phyloP scores from a whole-genome alignment of 2,113 vertebrate genomes.

The Xerus inauris region DNA sequence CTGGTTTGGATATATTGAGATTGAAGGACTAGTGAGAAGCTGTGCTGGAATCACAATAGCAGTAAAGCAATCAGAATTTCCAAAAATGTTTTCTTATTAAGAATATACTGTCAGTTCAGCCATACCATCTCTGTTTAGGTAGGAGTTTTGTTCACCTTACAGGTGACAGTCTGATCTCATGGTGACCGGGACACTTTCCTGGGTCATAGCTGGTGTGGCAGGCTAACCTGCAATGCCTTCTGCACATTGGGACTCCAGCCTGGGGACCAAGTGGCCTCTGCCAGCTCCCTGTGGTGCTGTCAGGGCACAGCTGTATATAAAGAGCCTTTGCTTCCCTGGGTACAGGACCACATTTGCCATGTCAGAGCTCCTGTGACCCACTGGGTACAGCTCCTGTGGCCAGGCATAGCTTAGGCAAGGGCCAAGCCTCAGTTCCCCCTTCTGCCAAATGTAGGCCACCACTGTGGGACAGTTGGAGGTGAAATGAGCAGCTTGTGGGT shows the following conservation, averaged over 20 bases:
- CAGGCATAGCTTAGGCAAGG: neutral
- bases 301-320: neutral
- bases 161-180: neutral
- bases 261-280: neutral
- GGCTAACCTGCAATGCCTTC: neutral
- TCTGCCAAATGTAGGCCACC: no score
- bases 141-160: neutral
- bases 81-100: neutral
- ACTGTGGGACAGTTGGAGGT: neutral
- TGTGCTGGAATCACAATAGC: neutral
- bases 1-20: neutral
- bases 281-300: neutral
- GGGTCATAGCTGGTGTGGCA: neutral
- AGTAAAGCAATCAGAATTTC: no score
- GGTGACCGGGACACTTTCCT: rapidly evolving
- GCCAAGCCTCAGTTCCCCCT: neutral
- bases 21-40: neutral
- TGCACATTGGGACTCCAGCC: rapidly evolving
- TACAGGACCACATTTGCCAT: neutral
- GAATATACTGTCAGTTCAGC: rapidly evolving
- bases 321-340: no score
- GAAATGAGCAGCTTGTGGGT: neutral
- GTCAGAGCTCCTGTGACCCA: neutral
- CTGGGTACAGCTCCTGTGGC: rapidly evolving
- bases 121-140: neutral